Percentiles rank a stretch among this genome's conserved stretches.
Conservation (phyloP, 2,113 vertebrate species). For the Sinosuthora webbiana region DNA sequence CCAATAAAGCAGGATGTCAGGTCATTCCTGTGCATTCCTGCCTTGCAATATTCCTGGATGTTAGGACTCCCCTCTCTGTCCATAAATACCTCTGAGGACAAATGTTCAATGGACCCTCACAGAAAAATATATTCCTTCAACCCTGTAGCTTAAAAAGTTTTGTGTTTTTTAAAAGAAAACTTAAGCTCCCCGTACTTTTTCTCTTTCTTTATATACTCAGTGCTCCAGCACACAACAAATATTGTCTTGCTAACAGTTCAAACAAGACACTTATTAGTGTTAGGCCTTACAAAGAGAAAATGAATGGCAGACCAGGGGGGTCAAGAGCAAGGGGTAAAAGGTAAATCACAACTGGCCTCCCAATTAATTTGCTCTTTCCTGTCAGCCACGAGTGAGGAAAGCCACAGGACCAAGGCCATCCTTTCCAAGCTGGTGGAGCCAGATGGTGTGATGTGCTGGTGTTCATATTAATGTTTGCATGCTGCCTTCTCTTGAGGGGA, state of each 20-base stretch:
- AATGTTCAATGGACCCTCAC: not conserved
- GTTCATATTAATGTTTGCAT: not conserved
- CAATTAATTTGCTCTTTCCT: not conserved
- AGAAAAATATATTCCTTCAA: not conserved
- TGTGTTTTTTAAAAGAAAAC: not conserved
- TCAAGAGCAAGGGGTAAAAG: not conserved
- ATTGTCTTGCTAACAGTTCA: not conserved
- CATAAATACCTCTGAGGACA: not conserved
- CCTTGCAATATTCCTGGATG: not conserved
- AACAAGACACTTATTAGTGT: not conserved
- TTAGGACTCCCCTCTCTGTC: not conserved
- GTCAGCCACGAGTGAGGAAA: not conserved
- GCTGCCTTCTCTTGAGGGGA: constrained; percentile 7
- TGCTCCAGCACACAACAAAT: not conserved
- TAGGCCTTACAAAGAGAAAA: not conserved
- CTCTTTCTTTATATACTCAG: not conserved
- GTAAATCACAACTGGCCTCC: not conserved
- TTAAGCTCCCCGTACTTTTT: not conserved
- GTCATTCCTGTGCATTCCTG: not conserved
- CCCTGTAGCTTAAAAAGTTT: not conserved
- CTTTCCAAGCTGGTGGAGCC: not conserved
- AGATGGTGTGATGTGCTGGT: not conserved
- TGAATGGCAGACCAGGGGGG: rapidly evolving
- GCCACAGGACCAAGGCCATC: not conserved
- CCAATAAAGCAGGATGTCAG: not conserved